Evolutionary conservation across 1,140 invertebrate genomes (phyloP).

Genomic region (Phymastichus coffea): DNA sequence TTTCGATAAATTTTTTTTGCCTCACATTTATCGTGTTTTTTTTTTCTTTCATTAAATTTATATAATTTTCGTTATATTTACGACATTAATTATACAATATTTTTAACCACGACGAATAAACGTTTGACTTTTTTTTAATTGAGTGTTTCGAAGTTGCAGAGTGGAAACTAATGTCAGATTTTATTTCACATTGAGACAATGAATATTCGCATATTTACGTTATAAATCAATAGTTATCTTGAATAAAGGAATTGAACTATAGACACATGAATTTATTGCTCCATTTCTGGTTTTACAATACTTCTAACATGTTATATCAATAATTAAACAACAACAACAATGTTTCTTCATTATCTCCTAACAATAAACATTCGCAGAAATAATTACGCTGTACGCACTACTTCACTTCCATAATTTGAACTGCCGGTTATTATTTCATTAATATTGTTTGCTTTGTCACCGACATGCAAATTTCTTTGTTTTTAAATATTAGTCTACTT

Average conservation of each 20-base stretch:
- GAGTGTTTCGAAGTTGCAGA: slow-evolving; percentile 14
- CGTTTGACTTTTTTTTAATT: slow-evolving; percentile 10
- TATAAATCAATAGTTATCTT: too few species aligned
- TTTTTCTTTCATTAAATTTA: neutral
- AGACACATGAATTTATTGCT: slow-evolving; percentile 21
- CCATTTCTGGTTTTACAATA: slow-evolving; percentile 8
- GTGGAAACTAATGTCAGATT: slow-evolving; percentile 6
- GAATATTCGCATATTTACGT: too few species aligned
- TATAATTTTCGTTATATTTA: too few species aligned
- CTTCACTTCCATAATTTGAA: neutral
- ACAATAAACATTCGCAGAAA: slow-evolving; percentile 24
- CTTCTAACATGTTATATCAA: slow-evolving; percentile 3
- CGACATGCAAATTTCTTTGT: neutral
- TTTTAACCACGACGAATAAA: slow-evolving; percentile 16
- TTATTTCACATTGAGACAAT: too few species aligned
- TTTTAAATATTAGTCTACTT: too few species aligned
- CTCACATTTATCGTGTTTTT: neutral
- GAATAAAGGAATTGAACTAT: too few species aligned
- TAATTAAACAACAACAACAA: slow-evolving; percentile 20
- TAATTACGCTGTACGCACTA: neutral
- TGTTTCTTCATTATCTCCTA: slow-evolving; percentile 7
- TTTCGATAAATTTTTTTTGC: slow-evolving; percentile 9
- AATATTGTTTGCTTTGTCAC: neutral
- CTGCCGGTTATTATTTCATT: neutral
- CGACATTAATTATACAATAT: slow-evolving; percentile 14